Evolutionary conservation across 2,113 vertebrate genomes (phyloP).

Genomic region (Recurvirostra avosetta): DNA sequence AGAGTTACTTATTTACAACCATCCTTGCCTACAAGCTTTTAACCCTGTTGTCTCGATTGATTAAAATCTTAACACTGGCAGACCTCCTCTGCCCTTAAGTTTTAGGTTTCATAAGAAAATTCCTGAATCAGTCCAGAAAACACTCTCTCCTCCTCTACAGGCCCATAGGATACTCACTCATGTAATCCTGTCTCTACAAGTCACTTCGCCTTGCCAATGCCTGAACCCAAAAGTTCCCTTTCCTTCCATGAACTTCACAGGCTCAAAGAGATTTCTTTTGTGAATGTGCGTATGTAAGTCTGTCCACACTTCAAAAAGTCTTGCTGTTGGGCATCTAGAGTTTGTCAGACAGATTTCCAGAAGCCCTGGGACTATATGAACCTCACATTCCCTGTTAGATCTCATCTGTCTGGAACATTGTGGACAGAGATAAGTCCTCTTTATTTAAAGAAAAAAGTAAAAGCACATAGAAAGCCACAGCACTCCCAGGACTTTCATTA

Average conservation of each 20-base stretch:
- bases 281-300: background rate
- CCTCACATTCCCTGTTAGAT: background rate
- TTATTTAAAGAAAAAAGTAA: background rate
- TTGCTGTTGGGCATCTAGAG: background rate
- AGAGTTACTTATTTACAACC: background rate
- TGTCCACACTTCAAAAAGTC: background rate
- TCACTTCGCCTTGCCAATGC: rapidly evolving
- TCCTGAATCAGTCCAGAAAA: background rate
- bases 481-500: background rate
- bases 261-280: background rate
- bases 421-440: background rate
- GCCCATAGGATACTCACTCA: background rate
- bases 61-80: background rate
- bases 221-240: background rate
- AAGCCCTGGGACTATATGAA: background rate
- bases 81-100: background rate
- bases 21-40: background rate
- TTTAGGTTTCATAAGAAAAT: background rate
- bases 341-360: background rate
- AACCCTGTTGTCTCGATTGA: background rate
- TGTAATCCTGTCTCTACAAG: background rate
- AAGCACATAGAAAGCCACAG: background rate
- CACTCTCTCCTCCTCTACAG: background rate
- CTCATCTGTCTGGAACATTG: background rate
- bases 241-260: background rate